Evolutionary conservation across 1,140 invertebrate species (phyloP), one percentile per base, ranked within the genome.

Genomic region (Drosophila orosa): DNA sequence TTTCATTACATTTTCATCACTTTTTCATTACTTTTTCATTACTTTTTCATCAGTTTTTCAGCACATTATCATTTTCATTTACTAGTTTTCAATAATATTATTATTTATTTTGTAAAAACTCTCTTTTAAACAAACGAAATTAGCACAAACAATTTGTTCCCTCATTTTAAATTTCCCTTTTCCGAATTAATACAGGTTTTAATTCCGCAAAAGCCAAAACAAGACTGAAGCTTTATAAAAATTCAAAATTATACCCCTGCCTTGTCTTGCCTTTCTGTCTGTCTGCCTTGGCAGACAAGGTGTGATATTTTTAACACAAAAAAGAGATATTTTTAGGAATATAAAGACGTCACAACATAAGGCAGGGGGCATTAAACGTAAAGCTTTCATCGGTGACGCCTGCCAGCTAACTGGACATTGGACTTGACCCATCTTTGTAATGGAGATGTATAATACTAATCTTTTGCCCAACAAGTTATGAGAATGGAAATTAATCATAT

Each of bases 401-500:
- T 60, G 25, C 0, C 5, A 19, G 17, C 15, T 17, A 17, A 25
- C 27, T 35, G 35, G 6, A 42, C 17, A 25, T 52, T 44, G 17
- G 61, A 66, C 29, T 48, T 48, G 69, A 73, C 54, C 69, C 67
- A 72, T 27, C 69, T 52, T 60, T 52, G 13, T 31, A 45, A 60
- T 25, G 13, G 7, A 62, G 17, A 24, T 24, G 24, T 62, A 37
- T 29, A n/a, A 35, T 6, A 2, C 35, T 29, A 48, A 48, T 47
- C 17, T 7, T 6, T 29, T 13, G 42, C 19, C n/a, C 42, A 68
- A 56, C 40, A 17, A 22, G 67, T 9, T 52, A 29, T 35, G 33
- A 48, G 59, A 63, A 62, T 37, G 17, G 45, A 75, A 50, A 74
- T 75, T 55, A 74, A 74, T 74, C 72, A 74, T 37, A 37, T 40